Evolutionary conservation across 2,888 invertebrate genomes (phyloP).

Genomic region (Sarcophaga rosellei): DNA sequence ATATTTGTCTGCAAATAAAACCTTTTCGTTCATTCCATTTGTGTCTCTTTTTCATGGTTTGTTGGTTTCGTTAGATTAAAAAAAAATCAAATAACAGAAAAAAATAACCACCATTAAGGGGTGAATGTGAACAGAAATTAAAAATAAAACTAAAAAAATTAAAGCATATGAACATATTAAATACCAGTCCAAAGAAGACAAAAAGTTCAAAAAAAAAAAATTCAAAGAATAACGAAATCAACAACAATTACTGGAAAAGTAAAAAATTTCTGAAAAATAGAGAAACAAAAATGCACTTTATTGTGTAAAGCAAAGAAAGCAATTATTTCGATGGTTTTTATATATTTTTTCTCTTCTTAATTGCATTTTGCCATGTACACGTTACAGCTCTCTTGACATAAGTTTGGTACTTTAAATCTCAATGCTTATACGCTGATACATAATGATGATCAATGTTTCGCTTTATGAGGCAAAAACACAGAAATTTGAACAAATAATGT

Average conservation of each 20-base stretch:
- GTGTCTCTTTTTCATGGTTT: not conserved
- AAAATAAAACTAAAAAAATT: not conserved
- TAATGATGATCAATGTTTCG: conserved; percentile 19
- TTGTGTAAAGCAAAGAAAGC: not conserved
- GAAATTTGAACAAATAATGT: too few relatives aligned
- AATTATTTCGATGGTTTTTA: conserved; percentile 51
- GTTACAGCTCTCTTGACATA: not conserved
- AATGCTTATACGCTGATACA: not conserved
- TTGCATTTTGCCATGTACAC: too few relatives aligned
- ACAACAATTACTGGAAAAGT: conserved; percentile 17
- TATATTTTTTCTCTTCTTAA: not conserved
- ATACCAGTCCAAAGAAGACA: too few relatives aligned
- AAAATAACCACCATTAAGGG: conserved; percentile 22
- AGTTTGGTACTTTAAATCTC: too few relatives aligned
- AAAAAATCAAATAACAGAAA: not conserved
- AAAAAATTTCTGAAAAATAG: not conserved
- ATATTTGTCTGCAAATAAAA: too few relatives aligned
- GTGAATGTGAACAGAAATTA: not conserved
- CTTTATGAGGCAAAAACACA: too few relatives aligned
- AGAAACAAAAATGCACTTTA: conserved; percentile 1
- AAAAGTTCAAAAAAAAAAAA: too few relatives aligned
- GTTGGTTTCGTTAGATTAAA: conserved; percentile 11
- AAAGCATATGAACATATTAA: not conserved
- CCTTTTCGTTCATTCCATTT: too few relatives aligned
- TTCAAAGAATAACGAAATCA: not conserved